Base-by-base conservation (phyloP, 2,797 vertebrate species). In the Valencia hispanica region DNA sequence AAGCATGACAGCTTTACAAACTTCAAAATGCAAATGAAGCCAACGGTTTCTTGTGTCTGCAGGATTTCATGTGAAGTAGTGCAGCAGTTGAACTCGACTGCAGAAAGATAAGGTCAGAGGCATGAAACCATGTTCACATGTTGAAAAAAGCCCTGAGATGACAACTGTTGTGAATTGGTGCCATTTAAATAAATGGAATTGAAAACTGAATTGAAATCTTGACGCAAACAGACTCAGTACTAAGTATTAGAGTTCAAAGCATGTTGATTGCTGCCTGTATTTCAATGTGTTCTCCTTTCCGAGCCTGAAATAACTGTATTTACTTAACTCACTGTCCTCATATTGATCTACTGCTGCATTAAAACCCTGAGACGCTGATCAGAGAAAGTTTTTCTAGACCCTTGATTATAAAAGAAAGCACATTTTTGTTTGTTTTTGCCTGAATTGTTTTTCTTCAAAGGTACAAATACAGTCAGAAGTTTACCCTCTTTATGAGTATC, bases 1-100 rank as follows among this genome's bases (percentile, higher is more conserved):
- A 5, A 65, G 18, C n/a, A 50, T 8, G 59, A 25, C 41, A n/a
- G 36, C 63, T 41, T 66, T 25, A 66, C 63, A 66, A 34, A 15
- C 61, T 78, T 73, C 50, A 55, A 72, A 30, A 78, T 53, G 39
- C 48, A 72, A 55, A 72, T 78, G 36, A 18, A 47, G 65, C 47
- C 41, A 39, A 36, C 48, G 17, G 59, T 53, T 30, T 1, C 18
- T 1, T 32, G 12, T 47, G 34, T 43, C 47, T 9, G 65, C 51
- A 73, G 50, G 43, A 41, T 48, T 68, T 59, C 32, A 73, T 48
- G 53, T 45, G 68, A 18, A 27, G 59, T 61, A 32, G 32, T 43
- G 30, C 68, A 70, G 53, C 53, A 22, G 51, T 5, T 25, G 9
- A 1, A 22, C 18, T 65, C 32, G 4, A 22, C 61, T 39, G 63